Base-by-base conservation (phyloP, 2,888 invertebrate species). In the Entomobrya proxima region DNA sequence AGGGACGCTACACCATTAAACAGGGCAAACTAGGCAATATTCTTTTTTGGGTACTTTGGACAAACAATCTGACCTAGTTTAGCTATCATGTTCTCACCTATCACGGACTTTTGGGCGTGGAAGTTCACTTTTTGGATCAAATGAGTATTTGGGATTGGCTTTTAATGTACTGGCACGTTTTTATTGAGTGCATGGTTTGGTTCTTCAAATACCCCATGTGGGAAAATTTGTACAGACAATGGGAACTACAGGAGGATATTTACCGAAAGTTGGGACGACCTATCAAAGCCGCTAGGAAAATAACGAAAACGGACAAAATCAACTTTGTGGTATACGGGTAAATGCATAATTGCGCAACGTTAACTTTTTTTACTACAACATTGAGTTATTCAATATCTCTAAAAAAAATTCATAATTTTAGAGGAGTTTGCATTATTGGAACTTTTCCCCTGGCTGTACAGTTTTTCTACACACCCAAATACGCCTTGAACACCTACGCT, bases 81-180 rank as follows among this genome's bases (percentile, higher is more conserved):
- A 44, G 40, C 11, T 81, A 81, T 32, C 80, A 72, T 21, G 9
- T 58, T 0, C 18, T 81, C 13, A 58, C 80, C 5, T 81, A 81
- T 30, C 80, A 74, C 24, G 72, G 72, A 1, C 21, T 75, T 15
- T 21, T 81, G 1, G 80, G 80, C 9, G 40, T 81, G 0, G 32
- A 81, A 24, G 72, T 81, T 2, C 50, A 67, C 27, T 79, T 79
- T 27, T 24, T 79, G 5, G 79, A 79, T 24, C 79, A 79, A 67
- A 79, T 80, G 80, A 52, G 64, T 15, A 80, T 80, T 13, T 80
- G 80, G 80, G 80, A 80, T 24, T 80, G 80, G 80, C n/a, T 79
- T 9, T 24, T 67, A 6, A 79, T 79, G 79, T 79, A 79, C 24
- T 30, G 11, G 15, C 79, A 79, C 27, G 79, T 69, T 11, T 80